These are phyloP conservation scores for Siniperca obscura DNA, from an alignment of 2,797 vertebrate species.

Conservation along the genomic window DNA sequence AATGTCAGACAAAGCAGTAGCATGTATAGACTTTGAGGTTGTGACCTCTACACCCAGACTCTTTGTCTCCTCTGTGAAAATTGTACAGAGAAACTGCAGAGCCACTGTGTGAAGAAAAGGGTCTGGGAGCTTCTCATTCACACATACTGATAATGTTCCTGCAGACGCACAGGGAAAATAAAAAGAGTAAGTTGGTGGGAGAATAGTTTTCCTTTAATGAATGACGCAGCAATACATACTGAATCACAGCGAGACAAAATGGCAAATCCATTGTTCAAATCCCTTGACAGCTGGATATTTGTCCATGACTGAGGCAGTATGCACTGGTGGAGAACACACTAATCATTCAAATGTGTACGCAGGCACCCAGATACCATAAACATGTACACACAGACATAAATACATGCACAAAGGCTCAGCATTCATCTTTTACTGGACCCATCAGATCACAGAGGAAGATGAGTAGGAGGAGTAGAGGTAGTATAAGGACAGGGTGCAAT, in stretches of 20 bases:
- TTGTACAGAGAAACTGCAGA: slow-evolving; percentile 88
- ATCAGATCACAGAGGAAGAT: slow-evolving; percentile 76
- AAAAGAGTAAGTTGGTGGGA: not conserved
- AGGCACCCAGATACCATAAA: slow-evolving; percentile 51
- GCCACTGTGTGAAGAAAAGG: slow-evolving; percentile 82
- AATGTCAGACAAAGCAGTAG: slow-evolving; percentile 77
- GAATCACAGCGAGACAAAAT: slow-evolving; percentile 39
- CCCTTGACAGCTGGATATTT: slow-evolving; percentile 55
- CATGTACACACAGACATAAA: slow-evolving; percentile 56
- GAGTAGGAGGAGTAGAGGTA: slow-evolving; percentile 63
- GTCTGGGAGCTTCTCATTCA: slow-evolving; percentile 73
- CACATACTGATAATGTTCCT: slow-evolving; percentile 88
- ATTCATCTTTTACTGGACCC: slow-evolving; percentile 78
- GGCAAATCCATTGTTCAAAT: slow-evolving; percentile 51
- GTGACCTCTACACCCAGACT: slow-evolving; percentile 55
- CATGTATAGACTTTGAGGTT: not conserved
- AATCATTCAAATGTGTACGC: slow-evolving; percentile 56
- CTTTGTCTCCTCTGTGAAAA: slow-evolving; percentile 90
- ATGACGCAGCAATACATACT: slow-evolving; percentile 44
- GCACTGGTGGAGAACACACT: slow-evolving; percentile 36
- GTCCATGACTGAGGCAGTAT: slow-evolving; percentile 46
- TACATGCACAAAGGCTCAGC: slow-evolving; percentile 62
- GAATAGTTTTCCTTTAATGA: slow-evolving; percentile 45
- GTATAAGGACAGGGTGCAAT: slow-evolving; percentile 59
- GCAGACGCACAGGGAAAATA: slow-evolving; percentile 23